Conservation (phyloP, 1,140 invertebrate species). For the Aphis craccivora region DNA sequence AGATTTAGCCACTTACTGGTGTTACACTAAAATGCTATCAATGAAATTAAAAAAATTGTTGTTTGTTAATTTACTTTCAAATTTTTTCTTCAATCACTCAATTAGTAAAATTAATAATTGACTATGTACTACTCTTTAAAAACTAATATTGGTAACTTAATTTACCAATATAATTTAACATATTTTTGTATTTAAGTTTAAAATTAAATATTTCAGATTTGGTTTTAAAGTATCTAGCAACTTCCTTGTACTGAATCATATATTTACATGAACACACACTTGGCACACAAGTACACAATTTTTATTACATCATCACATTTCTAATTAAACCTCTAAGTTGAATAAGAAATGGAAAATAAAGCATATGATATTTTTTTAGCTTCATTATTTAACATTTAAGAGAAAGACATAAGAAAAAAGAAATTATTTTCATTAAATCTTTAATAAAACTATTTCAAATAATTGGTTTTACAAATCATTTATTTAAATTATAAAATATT, state of each 20-base stretch:
- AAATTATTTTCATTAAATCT: not conserved
- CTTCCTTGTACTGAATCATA: not conserved
- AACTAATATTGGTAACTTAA: not conserved
- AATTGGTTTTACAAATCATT: not conserved
- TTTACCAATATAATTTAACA: too few species aligned
- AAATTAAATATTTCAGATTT: not conserved
- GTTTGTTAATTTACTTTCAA: too few species aligned
- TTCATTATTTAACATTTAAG: not conserved
- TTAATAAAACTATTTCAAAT: not conserved
- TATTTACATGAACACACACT: not conserved
- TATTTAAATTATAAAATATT: slow-evolving; percentile 11
- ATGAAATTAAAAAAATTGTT: too few species aligned
- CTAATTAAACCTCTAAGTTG: not conserved
- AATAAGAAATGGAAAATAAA: not conserved
- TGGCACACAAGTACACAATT: not conserved
- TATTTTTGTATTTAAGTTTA: not conserved
- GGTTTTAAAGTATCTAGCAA: not conserved
- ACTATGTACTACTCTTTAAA: not conserved
- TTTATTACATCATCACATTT: not conserved
- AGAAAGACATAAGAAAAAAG: not conserved
- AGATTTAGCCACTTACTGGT: too few species aligned
- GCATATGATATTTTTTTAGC: not conserved
- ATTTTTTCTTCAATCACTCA: not conserved
- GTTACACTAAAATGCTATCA: too few species aligned
- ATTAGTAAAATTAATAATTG: not conserved